Percentiles rank a stretch among this genome's conserved stretches.
Conservation (phyloP, 2,113 vertebrate species). For the Pipa parva region DNA sequence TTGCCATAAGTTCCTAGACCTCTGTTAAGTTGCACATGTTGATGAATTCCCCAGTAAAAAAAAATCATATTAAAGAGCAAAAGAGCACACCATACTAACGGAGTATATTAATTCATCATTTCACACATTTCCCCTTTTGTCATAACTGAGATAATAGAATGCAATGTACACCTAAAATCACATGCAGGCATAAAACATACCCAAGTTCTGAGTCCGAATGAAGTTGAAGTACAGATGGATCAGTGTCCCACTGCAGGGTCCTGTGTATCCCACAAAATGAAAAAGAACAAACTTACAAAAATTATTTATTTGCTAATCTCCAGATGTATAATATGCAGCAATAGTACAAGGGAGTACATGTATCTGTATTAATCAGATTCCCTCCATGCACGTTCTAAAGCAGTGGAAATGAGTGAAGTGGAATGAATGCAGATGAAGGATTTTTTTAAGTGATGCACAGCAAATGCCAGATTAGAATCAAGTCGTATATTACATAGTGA, state of each 20-base stretch:
- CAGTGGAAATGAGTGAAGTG: background rate
- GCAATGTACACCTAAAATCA: no score
- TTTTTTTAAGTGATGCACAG: background rate
- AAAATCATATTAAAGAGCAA: no score
- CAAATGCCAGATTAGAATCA: background rate
- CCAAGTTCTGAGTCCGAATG: conserved; percentile 96
- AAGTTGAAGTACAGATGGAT: conserved; percentile 97
- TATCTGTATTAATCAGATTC: conserved; percentile 35
- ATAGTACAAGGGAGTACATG: conserved; percentile 27
- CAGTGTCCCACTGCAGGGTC: conserved; percentile 98
- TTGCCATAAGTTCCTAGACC: no score
- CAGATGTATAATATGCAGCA: conserved; percentile 28
- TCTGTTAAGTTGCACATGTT: no score
- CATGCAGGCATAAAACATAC: conserved; percentile 68
- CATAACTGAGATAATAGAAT: no score
- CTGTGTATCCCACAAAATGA: conserved; percentile 74
- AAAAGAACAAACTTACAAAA: conserved; percentile 64
- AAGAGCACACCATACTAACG: no score
- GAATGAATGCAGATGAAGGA: background rate
- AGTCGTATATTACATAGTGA: background rate
- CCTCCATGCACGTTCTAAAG: conserved; percentile 34
- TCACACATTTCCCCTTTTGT: no score
- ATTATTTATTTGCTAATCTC: conserved; percentile 51
- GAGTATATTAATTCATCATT: no score
- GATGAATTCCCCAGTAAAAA: no score